phyloP scores from a whole-genome alignment of 2,113 vertebrate genomes.

The Vidua macroura region DNA sequence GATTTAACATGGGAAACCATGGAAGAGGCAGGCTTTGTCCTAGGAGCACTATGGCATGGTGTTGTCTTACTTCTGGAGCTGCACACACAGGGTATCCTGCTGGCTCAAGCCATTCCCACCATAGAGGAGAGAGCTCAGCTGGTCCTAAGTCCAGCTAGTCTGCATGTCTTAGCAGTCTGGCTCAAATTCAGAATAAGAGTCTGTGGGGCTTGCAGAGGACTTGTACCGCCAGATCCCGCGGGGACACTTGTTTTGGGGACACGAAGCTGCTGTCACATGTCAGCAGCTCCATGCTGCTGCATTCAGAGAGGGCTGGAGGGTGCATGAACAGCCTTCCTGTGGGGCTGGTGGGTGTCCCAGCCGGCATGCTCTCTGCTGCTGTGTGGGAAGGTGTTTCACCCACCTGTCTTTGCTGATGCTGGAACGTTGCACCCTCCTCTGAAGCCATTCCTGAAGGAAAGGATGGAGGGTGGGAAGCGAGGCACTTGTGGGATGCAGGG shows the following conservation, averaged over 20 bases:
- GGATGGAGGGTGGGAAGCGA: neutral
- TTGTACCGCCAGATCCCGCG: accelerated
- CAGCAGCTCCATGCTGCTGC: neutral
- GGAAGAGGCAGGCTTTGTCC: neutral
- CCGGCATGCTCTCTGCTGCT: neutral
- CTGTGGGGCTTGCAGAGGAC: neutral
- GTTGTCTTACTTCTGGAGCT: neutral
- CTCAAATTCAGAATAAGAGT: neutral
- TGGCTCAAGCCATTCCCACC: neutral
- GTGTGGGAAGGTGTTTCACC: neutral
- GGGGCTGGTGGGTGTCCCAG: neutral
- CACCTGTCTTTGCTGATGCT: neutral
- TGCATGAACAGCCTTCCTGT: neutral
- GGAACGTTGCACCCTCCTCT: neutral
- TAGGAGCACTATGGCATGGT: neutral
- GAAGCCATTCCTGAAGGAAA: neutral
- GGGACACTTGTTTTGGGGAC: neutral
- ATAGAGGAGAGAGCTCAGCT: neutral
- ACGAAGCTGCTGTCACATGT: neutral
- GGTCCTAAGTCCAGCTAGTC: neutral
- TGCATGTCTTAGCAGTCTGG: neutral
- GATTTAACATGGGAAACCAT: neutral
- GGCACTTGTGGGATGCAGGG: neutral
- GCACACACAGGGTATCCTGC: neutral
- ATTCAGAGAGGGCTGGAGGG: neutral